A percentile compares a stretch with the other conserved stretches of the same genome.
phyloP scores from a whole-genome alignment of 2,797 vertebrate genomes.

The Pseudotriccus pelzelni region DNA sequence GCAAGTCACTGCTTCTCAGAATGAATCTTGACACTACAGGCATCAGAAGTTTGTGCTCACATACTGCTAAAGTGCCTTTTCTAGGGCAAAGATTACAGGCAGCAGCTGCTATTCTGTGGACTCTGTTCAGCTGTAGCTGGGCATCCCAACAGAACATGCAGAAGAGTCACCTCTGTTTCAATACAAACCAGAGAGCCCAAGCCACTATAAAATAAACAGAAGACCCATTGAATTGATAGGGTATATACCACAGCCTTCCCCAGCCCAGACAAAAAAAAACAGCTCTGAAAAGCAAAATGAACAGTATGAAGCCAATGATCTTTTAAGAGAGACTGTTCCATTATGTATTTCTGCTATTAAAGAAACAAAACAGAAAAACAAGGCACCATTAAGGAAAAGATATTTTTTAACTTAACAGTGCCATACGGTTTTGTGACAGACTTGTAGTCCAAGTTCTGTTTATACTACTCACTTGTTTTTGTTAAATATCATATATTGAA shows the following conservation, averaged over 20 bases:
- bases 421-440: neutral
- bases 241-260: neutral
- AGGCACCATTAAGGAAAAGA: neutral
- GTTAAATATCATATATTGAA: neutral
- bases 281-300: neutral
- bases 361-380: conserved; percentile 2
- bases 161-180: neutral
- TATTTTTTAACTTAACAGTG: neutral
- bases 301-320: neutral
- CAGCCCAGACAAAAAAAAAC: neutral
- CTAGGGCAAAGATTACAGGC: neutral
- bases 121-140: neutral
- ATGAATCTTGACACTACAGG: neutral
- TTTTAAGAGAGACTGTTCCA: neutral
- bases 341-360: neutral
- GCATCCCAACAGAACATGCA: neutral
- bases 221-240: neutral
- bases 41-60: neutral
- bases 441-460: neutral
- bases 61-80: neutral
- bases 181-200: neutral
- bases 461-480: neutral
- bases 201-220: neutral
- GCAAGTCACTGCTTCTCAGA: neutral
- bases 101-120: neutral